Conservation (phyloP, 2,888 invertebrate genomes). For the Rapana venosa region DNA sequence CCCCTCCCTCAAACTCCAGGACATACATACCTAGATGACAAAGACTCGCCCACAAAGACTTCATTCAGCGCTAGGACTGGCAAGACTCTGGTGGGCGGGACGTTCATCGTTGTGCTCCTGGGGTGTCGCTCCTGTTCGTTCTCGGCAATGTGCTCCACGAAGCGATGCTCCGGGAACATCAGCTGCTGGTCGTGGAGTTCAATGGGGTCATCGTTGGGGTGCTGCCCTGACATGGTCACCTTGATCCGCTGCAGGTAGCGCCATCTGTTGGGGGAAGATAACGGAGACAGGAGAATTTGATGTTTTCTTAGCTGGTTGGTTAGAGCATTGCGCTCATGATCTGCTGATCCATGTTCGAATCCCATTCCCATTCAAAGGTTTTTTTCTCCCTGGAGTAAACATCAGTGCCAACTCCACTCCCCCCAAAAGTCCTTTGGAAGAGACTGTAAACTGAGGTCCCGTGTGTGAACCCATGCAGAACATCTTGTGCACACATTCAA, state of each 20-base stretch:
- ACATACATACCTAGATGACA: conserved; percentile 86
- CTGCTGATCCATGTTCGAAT: too few relatives aligned
- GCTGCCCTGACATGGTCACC: conserved; percentile 87
- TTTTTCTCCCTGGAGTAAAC: too few relatives aligned
- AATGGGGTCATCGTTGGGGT: conserved; percentile 83
- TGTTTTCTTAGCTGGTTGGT: neutral
- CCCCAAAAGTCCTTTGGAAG: too few relatives aligned
- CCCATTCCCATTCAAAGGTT: too few relatives aligned
- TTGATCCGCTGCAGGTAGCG: conserved; percentile 92
- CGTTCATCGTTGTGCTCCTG: conserved; percentile 49
- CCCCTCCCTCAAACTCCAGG: neutral
- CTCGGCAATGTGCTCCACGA: conserved; percentile 77
- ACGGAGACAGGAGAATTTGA: neutral
- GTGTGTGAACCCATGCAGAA: too few relatives aligned
- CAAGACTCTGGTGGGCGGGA: conserved; percentile 80
- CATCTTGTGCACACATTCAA: too few relatives aligned
- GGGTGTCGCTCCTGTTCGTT: conserved; percentile 58
- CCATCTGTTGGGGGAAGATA: conserved; percentile 82
- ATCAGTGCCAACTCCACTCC: too few relatives aligned
- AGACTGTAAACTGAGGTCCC: too few relatives aligned
- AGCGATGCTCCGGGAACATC: conserved; percentile 80
- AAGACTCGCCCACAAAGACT: conserved; percentile 97
- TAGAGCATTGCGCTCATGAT: neutral
- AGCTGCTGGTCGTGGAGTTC: conserved; percentile 86
- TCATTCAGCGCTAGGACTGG: conserved; percentile 98